A percentile compares a stretch with the other conserved stretches of the same genome.
phyloP scores from a whole-genome alignment of 2,113 vertebrate species.

The Chaetura pelagica region DNA sequence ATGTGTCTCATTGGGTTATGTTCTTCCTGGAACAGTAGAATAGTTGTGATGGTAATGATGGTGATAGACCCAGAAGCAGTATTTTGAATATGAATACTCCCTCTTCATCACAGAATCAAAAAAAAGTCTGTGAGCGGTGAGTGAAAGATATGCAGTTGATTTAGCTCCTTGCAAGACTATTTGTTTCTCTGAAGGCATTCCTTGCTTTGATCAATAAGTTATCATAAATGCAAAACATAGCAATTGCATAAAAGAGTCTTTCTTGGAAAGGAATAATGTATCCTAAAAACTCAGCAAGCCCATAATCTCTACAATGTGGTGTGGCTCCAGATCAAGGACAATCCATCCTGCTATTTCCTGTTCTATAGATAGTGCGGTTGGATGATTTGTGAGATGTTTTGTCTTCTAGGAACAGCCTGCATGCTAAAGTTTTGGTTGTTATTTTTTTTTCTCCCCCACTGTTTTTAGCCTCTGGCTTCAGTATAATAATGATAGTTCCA shows the following conservation, averaged over 20 bases:
- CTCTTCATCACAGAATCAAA: slow-evolving; percentile 30
- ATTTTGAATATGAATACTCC: slow-evolving; percentile 9
- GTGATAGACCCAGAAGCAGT: not conserved
- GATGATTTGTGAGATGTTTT: slow-evolving; percentile 27
- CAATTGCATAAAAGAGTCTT: slow-evolving; percentile 3
- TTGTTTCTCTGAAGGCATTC: slow-evolving; percentile 38
- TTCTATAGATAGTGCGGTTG: not conserved
- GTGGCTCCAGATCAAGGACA: slow-evolving; percentile 50
- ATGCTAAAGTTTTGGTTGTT: not conserved
- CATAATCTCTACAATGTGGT: slow-evolving; percentile 22
- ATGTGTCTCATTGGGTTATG: not conserved
- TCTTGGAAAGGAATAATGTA: slow-evolving; percentile 8
- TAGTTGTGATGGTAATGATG: not conserved
- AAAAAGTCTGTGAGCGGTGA: slow-evolving; percentile 3
- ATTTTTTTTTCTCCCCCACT: rapidly evolving
- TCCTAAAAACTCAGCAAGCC: not conserved
- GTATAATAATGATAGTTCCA: not conserved
- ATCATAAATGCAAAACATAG: slow-evolving; percentile 55
- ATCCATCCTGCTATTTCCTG: slow-evolving; percentile 34
- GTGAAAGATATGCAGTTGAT: slow-evolving; percentile 41
- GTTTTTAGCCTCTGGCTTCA: not conserved
- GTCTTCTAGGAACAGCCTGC: not conserved
- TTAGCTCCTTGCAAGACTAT: slow-evolving; percentile 12
- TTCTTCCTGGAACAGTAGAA: not conserved
- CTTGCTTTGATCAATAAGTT: slow-evolving; percentile 69